A percentile compares a stretch with the other conserved stretches of the same genome.
phyloP scores from a whole-genome alignment of 2,797 vertebrate genomes.

The Aplochiton taeniatus region DNA sequence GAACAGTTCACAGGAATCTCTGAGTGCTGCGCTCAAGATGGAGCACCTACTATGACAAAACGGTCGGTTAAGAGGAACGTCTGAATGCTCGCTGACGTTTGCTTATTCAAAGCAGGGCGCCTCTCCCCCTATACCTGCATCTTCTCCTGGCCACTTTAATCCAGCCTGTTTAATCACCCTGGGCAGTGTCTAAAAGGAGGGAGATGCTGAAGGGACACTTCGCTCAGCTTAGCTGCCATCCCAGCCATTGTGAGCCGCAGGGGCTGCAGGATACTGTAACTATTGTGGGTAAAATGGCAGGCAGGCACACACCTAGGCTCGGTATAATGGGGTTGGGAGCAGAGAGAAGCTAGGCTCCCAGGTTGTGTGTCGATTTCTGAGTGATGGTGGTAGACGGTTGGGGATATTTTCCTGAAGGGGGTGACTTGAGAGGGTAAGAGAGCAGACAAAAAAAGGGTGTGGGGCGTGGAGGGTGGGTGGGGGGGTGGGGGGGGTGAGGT shows the following conservation, averaged over 20 bases:
- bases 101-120: conserved; percentile 9
- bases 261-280: conserved; percentile 32
- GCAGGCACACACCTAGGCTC: conserved; percentile 22
- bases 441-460: neutral
- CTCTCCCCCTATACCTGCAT: conserved; percentile 34
- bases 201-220: conserved; percentile 26
- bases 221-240: conserved; percentile 29
- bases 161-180: conserved; percentile 48
- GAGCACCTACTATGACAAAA: no score
- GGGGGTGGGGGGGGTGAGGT: conserved; percentile 8
- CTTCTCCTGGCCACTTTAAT: conserved; percentile 55
- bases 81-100: conserved; percentile 20
- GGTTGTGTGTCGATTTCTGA: conserved; percentile 17
- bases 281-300: conserved; percentile 45
- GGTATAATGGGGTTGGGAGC: conserved; percentile 26
- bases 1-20: neutral
- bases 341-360: neutral
- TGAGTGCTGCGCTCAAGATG: neutral
- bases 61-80: neutral
- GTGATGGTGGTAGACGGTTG: conserved; percentile 10
- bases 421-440: neutral
- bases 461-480: conserved; percentile 7
- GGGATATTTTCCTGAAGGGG: conserved; percentile 16
- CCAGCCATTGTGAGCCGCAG: conserved; percentile 20
- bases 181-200: conserved; percentile 42